These are phyloP conservation scores for Diloba caeruleocephala DNA, from an alignment of 2,888 invertebrate genomes.

Conservation along the genomic window DNA sequence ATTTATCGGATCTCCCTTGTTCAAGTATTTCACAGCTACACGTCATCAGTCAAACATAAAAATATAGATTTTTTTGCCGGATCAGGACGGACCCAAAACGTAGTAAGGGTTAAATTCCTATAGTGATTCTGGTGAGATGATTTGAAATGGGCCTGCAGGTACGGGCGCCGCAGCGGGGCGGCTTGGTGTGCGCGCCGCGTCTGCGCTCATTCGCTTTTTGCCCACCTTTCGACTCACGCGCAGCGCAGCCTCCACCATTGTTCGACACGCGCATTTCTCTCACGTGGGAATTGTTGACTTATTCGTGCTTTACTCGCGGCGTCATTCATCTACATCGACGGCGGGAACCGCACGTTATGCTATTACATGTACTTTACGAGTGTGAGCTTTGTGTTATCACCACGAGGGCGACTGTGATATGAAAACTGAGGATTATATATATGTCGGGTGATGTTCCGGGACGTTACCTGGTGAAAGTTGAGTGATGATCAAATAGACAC, in stretches of 20 bases:
- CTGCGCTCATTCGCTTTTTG: conserved; percentile 86
- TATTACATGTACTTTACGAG: conserved; percentile 49
- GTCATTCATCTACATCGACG: conserved; percentile 70
- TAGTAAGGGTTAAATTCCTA: conserved; percentile 59
- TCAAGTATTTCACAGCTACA: too few relatives aligned
- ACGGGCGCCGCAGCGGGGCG: conserved; percentile 55
- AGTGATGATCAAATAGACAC: conserved; percentile 82
- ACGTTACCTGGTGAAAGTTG: conserved; percentile 74
- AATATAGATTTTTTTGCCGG: conserved; percentile 14
- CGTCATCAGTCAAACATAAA: conserved; percentile 1
- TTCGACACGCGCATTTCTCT: conserved; percentile 82
- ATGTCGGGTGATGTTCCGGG: conserved; percentile 68
- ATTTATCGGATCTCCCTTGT: too few relatives aligned
- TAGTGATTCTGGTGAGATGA: conserved; percentile 57
- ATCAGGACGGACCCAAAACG: conserved; percentile 7
- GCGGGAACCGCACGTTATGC: conserved; percentile 73
- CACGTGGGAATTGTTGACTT: conserved; percentile 82
- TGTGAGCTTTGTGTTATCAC: conserved; percentile 64
- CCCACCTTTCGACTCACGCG: conserved; percentile 88
- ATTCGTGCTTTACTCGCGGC: conserved; percentile 78
- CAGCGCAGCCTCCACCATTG: conserved; percentile 85
- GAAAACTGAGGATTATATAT: conserved; percentile 70
- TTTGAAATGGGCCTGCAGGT: conserved; percentile 86
- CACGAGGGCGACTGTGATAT: conserved; percentile 64
- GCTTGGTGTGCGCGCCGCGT: conserved; percentile 59